Evolutionary conservation across 35 echinoderm and acorn worm genomes (phyloP), one percentile per base, ranked within the genome.

Genomic region (Acanthaster planci): DNA sequence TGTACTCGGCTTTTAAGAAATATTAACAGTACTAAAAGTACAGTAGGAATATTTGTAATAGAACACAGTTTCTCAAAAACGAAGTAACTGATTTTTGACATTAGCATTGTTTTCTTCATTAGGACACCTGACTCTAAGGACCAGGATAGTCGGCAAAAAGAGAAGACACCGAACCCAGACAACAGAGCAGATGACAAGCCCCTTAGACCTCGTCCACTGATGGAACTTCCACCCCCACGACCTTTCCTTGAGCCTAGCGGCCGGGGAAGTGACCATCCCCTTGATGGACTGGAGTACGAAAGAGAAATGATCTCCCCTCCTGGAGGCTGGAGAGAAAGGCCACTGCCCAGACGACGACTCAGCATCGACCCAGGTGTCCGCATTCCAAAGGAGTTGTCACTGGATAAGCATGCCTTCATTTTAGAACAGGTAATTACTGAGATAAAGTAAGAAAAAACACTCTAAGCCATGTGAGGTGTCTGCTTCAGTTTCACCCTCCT

Each of bases 311-410:
- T 38, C 5, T 53, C 76, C 29, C 35, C 52, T 38, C 42, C 42
- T 47, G 42, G 42, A 47, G 42, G 77, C 64, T 27, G 78, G 57
- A 59, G 52, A 59, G 55, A 36, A 21, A 31, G 39, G 18, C 29
- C n/a, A 22, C 79, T 44, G 21, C 14, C 75, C 21, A 52, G 79
- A 57, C 81, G 81, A 10, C 29, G 81, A 15, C 36, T 37, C 38
- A 83, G 81, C 40, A 87, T 93, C 9, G 91, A 97, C 67, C 95
- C 91, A 9, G 78, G 80, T 56, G 91, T 97, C 35, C 86, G 80
- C 34, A 97, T 97, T 72, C 95, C 95, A n/a, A 93, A 93, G 64
- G 95, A 97, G 35, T 85, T 97, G 18, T 90, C 91, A 5, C 76
- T 86, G 12, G 78, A 88, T 29, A 97, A 91, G 64, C 87, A 89